These are phyloP conservation scores for Rhabdomys pumilio DNA, from an alignment of 2,797 vertebrate genomes.

Conservation along the genomic window DNA sequence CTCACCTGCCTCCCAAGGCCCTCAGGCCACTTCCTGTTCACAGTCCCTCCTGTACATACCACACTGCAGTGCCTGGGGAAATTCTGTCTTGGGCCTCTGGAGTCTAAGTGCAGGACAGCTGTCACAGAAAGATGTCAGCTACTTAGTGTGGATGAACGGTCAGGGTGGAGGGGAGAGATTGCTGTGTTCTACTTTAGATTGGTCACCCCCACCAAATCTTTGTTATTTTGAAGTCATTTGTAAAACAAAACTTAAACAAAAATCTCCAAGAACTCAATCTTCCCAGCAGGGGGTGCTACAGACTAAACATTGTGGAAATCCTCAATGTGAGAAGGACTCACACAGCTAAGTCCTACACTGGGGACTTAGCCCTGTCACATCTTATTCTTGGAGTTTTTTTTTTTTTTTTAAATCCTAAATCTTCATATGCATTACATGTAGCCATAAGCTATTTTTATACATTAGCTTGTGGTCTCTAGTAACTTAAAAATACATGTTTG, in stretches of 20 bases:
- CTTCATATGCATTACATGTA: conserved; percentile 17
- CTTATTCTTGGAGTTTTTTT: not conserved
- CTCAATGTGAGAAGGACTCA: not conserved
- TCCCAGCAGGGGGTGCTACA: conserved; percentile 89
- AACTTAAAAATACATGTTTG: not conserved
- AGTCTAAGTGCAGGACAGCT: not conserved
- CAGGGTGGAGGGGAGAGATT: not conserved
- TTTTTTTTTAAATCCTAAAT: not conserved
- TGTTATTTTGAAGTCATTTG: conserved; percentile 30
- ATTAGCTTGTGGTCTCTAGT: not conserved
- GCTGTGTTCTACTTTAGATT: not conserved
- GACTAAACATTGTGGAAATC: conserved; percentile 78
- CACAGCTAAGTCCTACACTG: not conserved
- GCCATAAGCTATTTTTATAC: not conserved
- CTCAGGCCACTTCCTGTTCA: not conserved
- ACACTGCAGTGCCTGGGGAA: not conserved
- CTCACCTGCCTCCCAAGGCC: not conserved
- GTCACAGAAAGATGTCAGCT: not conserved
- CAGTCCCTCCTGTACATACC: not conserved
- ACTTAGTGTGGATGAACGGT: not conserved
- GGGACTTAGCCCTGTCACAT: not conserved
- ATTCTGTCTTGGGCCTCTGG: not conserved
- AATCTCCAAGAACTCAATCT: not conserved
- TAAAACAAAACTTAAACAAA: not conserved
- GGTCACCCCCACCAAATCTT: not conserved